Evolutionary conservation across 2,888 invertebrate genomes (phyloP).

Genomic region (Polia nebulosa): DNA sequence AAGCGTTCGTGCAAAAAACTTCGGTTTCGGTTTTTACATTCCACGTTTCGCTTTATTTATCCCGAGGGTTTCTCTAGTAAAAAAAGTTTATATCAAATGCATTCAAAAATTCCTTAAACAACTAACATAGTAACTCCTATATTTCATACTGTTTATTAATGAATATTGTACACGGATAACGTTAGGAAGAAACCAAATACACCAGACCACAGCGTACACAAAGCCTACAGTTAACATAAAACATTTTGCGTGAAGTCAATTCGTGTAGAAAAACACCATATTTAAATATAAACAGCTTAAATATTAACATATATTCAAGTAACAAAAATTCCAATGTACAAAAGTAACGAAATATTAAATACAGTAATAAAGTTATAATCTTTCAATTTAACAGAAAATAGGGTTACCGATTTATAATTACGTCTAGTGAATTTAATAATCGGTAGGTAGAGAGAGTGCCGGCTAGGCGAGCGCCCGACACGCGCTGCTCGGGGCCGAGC

Average conservation of each 20-base stretch:
- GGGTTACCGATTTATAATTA: slow-evolving; percentile 79
- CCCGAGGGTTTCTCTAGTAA: slow-evolving; percentile 88
- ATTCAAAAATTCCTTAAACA: slow-evolving; percentile 91
- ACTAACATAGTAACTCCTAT: slow-evolving; percentile 89
- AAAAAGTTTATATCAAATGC: slow-evolving; percentile 91
- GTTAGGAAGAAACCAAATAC: slow-evolving; percentile 87
- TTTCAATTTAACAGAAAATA: slow-evolving; percentile 87
- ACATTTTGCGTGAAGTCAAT: slow-evolving; percentile 86
- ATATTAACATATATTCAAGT: slow-evolving; percentile 88
- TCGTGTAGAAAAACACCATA: slow-evolving; percentile 87
- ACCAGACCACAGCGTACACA: slow-evolving; percentile 88
- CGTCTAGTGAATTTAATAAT: slow-evolving; percentile 69
- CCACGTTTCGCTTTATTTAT: slow-evolving; percentile 85
- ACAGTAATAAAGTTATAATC: slow-evolving; percentile 85
- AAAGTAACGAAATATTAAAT: slow-evolving; percentile 89
- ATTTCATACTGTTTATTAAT: slow-evolving; percentile 85
- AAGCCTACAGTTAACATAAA: slow-evolving; percentile 87
- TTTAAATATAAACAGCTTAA: slow-evolving; percentile 89
- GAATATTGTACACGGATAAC: slow-evolving; percentile 85
- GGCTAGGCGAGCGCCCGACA: slow-evolving; percentile 57
- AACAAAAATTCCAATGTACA: slow-evolving; percentile 90
- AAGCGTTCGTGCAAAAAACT: slow-evolving; percentile 89
- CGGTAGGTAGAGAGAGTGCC: slow-evolving; percentile 66
- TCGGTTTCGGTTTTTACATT: slow-evolving; percentile 88
- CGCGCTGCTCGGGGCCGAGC: slow-evolving; percentile 64